These are phyloP conservation scores for Xenentodon cancila DNA, from an alignment of 2,797 vertebrate species.

Conservation along the genomic window DNA sequence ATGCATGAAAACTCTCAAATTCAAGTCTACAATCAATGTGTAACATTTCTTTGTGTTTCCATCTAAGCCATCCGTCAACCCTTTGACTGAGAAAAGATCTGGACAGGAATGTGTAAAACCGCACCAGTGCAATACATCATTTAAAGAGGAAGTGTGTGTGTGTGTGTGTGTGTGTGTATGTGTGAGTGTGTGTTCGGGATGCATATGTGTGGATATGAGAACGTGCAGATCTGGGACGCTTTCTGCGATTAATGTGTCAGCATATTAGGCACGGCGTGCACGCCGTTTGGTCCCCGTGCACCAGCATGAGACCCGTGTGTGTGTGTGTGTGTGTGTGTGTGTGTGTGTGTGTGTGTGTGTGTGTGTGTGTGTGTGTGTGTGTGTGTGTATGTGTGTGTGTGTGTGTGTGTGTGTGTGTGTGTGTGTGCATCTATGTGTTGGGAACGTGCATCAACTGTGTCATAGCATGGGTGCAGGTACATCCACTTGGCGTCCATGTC, in stretches of 20 bases:
- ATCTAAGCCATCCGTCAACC: slow-evolving; percentile 5
- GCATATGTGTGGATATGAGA: slow-evolving; percentile 33
- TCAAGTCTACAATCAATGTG: slow-evolving; percentile 11
- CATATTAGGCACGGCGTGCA: slow-evolving; percentile 32
- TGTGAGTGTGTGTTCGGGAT: slow-evolving; percentile 33
- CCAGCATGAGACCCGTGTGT: not conserved
- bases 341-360: not conserved
- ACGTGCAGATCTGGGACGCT: slow-evolving; percentile 33
- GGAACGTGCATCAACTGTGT: slow-evolving; percentile 25
- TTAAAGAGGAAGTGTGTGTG: slow-evolving; percentile 8
- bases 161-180: slow-evolving; percentile 22
- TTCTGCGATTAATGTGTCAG: slow-evolving; percentile 47
- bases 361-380: not conserved
- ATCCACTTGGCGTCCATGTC: slow-evolving; percentile 66
- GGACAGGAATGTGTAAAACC: slow-evolving; percentile 23
- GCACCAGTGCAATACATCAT: slow-evolving; percentile 26
- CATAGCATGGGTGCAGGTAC: slow-evolving; percentile 70
- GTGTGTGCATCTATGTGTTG: slow-evolving; percentile 31
- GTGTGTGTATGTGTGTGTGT: not conserved
- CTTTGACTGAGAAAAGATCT: slow-evolving; percentile 8
- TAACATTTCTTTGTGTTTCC: slow-evolving; percentile 4
- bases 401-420: not conserved
- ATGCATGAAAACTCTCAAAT: slow-evolving; percentile 14
- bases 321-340: slow-evolving; percentile 5
- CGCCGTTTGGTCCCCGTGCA: slow-evolving; percentile 24